These are phyloP conservation scores for Isaurus tuberculatus DNA, from an alignment of 92 coral and sea anemone species.

Conservation along the genomic window DNA sequence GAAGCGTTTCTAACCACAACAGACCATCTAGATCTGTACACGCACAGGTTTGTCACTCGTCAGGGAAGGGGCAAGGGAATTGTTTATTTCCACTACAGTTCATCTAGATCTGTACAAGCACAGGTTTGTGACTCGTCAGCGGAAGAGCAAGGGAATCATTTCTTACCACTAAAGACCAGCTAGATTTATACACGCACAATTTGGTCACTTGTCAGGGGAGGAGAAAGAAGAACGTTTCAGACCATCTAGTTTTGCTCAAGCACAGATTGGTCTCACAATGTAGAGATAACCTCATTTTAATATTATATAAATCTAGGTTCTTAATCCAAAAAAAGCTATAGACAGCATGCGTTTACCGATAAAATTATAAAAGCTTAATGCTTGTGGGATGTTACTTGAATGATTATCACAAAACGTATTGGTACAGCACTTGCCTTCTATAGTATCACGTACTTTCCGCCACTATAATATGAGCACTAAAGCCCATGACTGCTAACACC, in stretches of 20 bases:
- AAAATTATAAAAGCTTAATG: too few relatives aligned
- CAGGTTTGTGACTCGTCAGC: slow-evolving; percentile 63
- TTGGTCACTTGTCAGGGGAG: slow-evolving; percentile 20
- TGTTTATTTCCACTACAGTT: slow-evolving; percentile 72
- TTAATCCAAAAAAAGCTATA: too few relatives aligned
- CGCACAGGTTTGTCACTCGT: slow-evolving; percentile 68
- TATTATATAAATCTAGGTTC: too few relatives aligned
- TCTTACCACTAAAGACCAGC: slow-evolving; percentile 87
- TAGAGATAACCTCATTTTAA: too few relatives aligned
- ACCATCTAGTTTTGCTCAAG: slow-evolving; percentile 88
- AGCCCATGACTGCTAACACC: too few relatives aligned
- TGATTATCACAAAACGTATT: too few relatives aligned
- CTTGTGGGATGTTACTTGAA: too few relatives aligned
- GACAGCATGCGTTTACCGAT: too few relatives aligned
- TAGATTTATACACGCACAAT: slow-evolving; percentile 91
- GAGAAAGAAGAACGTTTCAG: not conserved
- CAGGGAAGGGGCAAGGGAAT: not conserved
- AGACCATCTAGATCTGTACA: slow-evolving; percentile 92
- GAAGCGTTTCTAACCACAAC: slow-evolving; percentile 90
- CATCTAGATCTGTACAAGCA: slow-evolving; percentile 87
- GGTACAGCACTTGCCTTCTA: too few relatives aligned
- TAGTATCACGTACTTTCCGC: too few relatives aligned
- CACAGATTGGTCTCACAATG: slow-evolving; percentile 83
- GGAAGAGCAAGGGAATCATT: not conserved
- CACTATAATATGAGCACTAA: too few relatives aligned